phyloP scores from a whole-genome alignment of 2,888 invertebrate species.

The Venusia cambrica region DNA sequence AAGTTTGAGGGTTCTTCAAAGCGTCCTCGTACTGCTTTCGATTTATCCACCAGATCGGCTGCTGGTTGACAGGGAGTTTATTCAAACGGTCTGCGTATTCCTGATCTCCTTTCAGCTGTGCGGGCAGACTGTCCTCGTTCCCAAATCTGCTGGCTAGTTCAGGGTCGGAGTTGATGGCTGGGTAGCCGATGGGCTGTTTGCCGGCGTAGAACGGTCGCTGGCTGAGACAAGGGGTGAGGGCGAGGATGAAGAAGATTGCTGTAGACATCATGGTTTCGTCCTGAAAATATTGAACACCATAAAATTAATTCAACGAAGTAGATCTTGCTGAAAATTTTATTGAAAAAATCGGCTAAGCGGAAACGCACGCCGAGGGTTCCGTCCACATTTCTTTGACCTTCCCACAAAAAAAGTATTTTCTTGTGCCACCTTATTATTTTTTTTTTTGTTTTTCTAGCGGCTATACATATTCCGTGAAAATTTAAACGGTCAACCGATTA shows the following conservation, averaged over 20 bases:
- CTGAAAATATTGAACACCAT: conserved; percentile 12
- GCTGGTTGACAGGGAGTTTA: conserved; percentile 66
- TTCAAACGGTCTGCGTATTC: conserved; percentile 38
- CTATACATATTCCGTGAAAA: too few species aligned
- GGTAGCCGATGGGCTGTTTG: conserved; percentile 31
- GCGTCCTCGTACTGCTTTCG: conserved; percentile 80
- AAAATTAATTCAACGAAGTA: too few species aligned
- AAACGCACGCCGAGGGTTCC: too few species aligned
- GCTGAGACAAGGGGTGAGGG: conserved; percentile 22
- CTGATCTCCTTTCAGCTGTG: conserved; percentile 28
- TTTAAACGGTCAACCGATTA: too few species aligned
- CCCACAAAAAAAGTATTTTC: too few species aligned
- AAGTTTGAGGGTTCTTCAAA: conserved; percentile 53
- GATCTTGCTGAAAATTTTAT: too few species aligned
- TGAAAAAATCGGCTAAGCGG: too few species aligned
- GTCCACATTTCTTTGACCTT: too few species aligned
- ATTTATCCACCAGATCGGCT: conserved; percentile 87
- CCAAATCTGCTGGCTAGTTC: conserved; percentile 1
- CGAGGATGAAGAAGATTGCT: conserved; percentile 23
- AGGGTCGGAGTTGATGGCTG: conserved; percentile 7
- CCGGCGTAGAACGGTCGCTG: conserved; percentile 40
- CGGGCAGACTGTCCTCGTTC: conserved; percentile 19
- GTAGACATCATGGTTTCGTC: conserved; percentile 25
- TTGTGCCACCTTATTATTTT: too few species aligned
- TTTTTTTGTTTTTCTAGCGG: too few species aligned